Conservation (phyloP, 2,888 invertebrate genomes). For the Xanthorhoe spadicearia region DNA sequence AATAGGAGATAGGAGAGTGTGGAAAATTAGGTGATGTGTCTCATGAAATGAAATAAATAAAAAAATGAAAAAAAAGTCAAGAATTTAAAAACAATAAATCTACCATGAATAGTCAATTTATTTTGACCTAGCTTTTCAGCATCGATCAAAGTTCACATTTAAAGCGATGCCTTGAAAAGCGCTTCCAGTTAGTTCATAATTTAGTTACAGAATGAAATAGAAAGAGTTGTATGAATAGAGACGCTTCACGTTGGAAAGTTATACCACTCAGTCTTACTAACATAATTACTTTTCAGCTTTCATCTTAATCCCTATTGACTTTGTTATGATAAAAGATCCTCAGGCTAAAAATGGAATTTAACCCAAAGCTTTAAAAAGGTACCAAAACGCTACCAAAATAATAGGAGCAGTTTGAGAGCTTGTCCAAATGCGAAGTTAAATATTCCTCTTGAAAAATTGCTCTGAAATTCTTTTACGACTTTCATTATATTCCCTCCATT, state of each 20-base stretch:
- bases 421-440: slow-evolving; percentile 15
- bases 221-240: slow-evolving; percentile 1
- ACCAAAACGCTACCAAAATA: slow-evolving; percentile 9
- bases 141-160: background rate
- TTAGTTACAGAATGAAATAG: background rate
- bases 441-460: slow-evolving; percentile 18
- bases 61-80: background rate
- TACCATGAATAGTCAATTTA: too few species aligned
- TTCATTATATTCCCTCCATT: slow-evolving; percentile 21
- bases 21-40: too few species aligned
- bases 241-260: background rate
- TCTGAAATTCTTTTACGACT: slow-evolving; percentile 19
- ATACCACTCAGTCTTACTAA: background rate
- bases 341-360: background rate
- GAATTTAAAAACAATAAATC: background rate
- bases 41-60: too few species aligned
- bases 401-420: slow-evolving; percentile 13
- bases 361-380: background rate
- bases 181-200: background rate
- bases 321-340: background rate
- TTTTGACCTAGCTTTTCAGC: background rate
- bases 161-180: background rate
- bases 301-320: background rate
- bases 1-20: too few species aligned
- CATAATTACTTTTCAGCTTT: background rate